Evolutionary conservation across 2,113 vertebrate genomes (phyloP).

Genomic region (Xenopus tropicalis): DNA sequence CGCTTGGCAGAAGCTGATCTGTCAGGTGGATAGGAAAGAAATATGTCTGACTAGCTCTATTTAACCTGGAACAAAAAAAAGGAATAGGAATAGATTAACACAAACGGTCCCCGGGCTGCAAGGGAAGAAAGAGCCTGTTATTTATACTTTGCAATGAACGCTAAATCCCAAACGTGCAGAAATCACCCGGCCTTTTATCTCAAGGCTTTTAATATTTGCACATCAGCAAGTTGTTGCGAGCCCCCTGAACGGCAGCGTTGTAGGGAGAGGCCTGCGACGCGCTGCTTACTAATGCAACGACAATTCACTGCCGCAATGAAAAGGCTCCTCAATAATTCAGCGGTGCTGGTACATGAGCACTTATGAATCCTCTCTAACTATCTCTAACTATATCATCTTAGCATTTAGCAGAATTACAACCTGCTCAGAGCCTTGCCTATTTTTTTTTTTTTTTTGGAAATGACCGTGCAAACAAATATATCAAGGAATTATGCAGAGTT

Average conservation of each 20-base stretch:
- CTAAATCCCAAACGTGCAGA: conserved; percentile 10
- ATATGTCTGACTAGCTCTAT: conserved; percentile 96
- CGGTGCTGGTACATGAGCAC: neutral
- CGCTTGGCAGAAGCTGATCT: conserved; percentile 94
- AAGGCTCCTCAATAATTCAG: neutral
- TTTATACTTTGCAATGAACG: conserved; percentile 23
- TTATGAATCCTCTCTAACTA: neutral
- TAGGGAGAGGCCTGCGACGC: neutral
- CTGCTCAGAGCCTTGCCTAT: neutral
- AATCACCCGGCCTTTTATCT: conserved; percentile 9
- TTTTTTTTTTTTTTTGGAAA: neutral
- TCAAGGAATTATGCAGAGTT: no score
- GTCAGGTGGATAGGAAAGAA: conserved; percentile 95
- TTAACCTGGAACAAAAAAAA: conserved; percentile 69
- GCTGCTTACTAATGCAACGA: neutral
- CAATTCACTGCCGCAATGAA: neutral
- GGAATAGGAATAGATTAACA: conserved; percentile 31
- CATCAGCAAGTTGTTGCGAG: conserved; percentile 3
- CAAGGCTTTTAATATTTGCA: neutral
- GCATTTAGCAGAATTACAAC: neutral
- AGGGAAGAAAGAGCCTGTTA: conserved; percentile 26
- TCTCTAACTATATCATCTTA: neutral
- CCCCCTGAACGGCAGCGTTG: neutral
- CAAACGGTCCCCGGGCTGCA: conserved; percentile 27
- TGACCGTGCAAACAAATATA: no score